A percentile compares a stretch with the other conserved stretches of the same genome.
These are phyloP conservation scores for Platyscapa corneri DNA, from an alignment of 1,140 invertebrate genomes.

Conservation along the genomic window DNA sequence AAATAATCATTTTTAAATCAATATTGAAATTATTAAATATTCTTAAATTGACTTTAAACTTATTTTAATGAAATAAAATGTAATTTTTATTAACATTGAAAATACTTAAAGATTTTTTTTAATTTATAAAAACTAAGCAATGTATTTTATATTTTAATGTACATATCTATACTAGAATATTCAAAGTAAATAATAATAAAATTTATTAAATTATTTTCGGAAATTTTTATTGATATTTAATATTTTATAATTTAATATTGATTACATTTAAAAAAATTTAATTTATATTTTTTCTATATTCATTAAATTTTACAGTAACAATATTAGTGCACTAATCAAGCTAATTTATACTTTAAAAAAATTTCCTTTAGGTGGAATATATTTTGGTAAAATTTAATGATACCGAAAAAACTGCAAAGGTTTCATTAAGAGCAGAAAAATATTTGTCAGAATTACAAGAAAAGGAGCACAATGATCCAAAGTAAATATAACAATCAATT, in stretches of 20 bases:
- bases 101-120: not conserved
- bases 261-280: no score
- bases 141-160: not conserved
- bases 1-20: not conserved
- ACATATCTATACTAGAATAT: no score
- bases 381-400: slow-evolving; percentile 97
- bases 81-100: not conserved
- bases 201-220: no score
- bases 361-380: slow-evolving; percentile 86
- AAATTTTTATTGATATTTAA: no score
- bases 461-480: slow-evolving; percentile 86
- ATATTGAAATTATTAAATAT: not conserved
- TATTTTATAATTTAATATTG: not conserved
- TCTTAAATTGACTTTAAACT: not conserved
- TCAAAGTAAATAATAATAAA: no score
- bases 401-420: slow-evolving; percentile 86
- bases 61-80: no score
- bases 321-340: not conserved
- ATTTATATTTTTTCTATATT: not conserved
- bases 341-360: not conserved
- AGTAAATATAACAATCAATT: slow-evolving; percentile 75
- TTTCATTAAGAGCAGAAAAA: slow-evolving; percentile 88
- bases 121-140: not conserved
- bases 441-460: slow-evolving; percentile 87
- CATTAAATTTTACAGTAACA: not conserved